Conservation (phyloP, 2,888 invertebrate species). For the Schrankia costaestrigalis region DNA sequence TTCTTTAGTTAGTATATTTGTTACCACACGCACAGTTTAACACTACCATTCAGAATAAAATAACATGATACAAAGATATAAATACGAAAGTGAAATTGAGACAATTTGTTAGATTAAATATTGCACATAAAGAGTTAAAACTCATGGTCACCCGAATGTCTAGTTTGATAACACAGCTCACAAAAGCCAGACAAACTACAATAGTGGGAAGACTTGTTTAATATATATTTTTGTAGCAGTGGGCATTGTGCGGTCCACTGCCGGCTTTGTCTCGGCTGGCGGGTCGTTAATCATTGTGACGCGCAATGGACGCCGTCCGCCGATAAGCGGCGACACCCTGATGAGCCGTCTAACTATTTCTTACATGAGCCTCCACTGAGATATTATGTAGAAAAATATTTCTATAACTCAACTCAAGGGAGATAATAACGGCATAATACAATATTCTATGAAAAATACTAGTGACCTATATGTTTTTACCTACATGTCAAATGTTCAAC, state of each 20-base stretch:
- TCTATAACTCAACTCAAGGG: slow-evolving; percentile 11
- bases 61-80: too few species aligned
- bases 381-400: slow-evolving; percentile 18
- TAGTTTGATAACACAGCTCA: slow-evolving; percentile 31
- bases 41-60: too few species aligned
- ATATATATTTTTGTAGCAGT: slow-evolving; percentile 40
- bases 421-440: too few species aligned
- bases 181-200: slow-evolving; percentile 47
- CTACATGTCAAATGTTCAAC: too few species aligned
- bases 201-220: slow-evolving; percentile 39
- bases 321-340: slow-evolving; percentile 42
- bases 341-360: slow-evolving; percentile 16
- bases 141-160: slow-evolving; percentile 17
- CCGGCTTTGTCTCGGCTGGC: slow-evolving; percentile 47
- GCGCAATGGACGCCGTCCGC: slow-evolving; percentile 40
- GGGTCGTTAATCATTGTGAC: slow-evolving; percentile 55
- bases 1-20: too few species aligned
- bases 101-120: too few species aligned
- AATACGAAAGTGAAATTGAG: too few species aligned
- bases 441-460: too few species aligned
- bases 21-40: too few species aligned
- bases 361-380: slow-evolving; percentile 13
- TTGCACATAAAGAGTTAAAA: slow-evolving; percentile 17
- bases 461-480: too few species aligned
- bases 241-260: slow-evolving; percentile 36